Evolutionary conservation across 2,888 invertebrate genomes (phyloP), one percentile per base, ranked within the genome.

Genomic region (Nowickia ferox): DNA sequence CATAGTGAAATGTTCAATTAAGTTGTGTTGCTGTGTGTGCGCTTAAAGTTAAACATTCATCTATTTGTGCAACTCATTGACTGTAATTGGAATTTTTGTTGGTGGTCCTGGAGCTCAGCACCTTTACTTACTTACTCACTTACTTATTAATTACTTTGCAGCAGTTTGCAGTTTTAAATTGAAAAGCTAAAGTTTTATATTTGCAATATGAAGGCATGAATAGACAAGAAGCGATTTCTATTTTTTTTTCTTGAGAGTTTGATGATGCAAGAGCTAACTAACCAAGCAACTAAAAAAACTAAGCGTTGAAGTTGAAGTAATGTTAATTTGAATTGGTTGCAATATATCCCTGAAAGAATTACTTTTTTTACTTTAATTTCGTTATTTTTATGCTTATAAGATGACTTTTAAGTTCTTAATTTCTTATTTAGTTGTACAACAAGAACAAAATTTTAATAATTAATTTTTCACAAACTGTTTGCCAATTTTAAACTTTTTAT

Each of bases 401-500:
- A 40, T 40, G 11, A 10, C 74, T 81, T 15, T 65, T 46, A 65
- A 61, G 44, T 69, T 71, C 13, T 68, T 71, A 53, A 80, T 65
- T 68, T 68, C 42, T 66, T 57, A 55, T 40, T 22, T 30, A 30
- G 57, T 61, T 72, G 53, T 38, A 8, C 38, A n/a, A 42, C 48
- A 38, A 63, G 15, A 66, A 69, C 40, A 57, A 65, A 42, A 69
- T 74, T 78, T 78, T 82, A 85, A 85, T 85, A 85, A 85, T 85
- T 85, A 85, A 85, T 85, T 85, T 76, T 77, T 22, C 46, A 57
- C 81, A 85, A 85, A 85, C 69, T 85, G 69, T 78, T 84, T 72
- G 68, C 61, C 38, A 75, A 75, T 63, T 71, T 69, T 46, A 55
- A 76, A 59, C 57, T 79, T 55, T 30, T 46, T 63, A 55, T 46